phyloP scores from a whole-genome alignment of 1,140 invertebrate species.

The Trichomalopsis sarcophagae region DNA sequence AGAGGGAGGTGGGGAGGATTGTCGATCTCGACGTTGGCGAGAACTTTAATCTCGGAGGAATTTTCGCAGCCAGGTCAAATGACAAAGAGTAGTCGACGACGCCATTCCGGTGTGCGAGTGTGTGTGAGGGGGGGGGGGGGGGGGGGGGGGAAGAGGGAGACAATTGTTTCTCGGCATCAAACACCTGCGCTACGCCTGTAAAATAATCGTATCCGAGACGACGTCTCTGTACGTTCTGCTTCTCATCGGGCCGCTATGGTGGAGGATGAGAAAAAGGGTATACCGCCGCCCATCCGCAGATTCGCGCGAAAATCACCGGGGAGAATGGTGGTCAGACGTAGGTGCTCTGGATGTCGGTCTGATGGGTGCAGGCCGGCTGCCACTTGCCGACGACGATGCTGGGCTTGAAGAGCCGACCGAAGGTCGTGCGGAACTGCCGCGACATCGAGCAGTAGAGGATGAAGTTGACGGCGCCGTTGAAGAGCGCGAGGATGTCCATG shows the following conservation, averaged over 20 bases:
- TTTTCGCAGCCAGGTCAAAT: slow-evolving; percentile 6
- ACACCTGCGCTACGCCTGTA: background rate
- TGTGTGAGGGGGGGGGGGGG: no score
- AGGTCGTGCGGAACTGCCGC: slow-evolving; percentile 91
- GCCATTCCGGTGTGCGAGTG: background rate
- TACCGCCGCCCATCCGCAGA: no score
- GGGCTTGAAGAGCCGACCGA: slow-evolving; percentile 82
- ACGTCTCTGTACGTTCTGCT: no score
- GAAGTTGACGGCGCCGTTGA: slow-evolving; percentile 96
- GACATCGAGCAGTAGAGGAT: slow-evolving; percentile 97
- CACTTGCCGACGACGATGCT: slow-evolving; percentile 65
- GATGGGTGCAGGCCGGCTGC: slow-evolving; percentile 71
- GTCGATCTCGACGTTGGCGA: background rate
- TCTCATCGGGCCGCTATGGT: background rate
- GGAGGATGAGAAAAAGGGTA: background rate
- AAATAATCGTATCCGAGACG: background rate
- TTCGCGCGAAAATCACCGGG: background rate
- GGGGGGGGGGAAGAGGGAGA: background rate
- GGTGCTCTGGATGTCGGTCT: slow-evolving; percentile 74
- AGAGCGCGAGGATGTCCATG: slow-evolving; percentile 92
- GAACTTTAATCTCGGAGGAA: slow-evolving; percentile 40
- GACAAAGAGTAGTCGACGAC: background rate
- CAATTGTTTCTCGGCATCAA: background rate
- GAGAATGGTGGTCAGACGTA: slow-evolving; percentile 74
- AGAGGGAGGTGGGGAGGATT: background rate